phyloP scores from a whole-genome alignment of 2,888 invertebrate species.

The Dryobota labecula region DNA sequence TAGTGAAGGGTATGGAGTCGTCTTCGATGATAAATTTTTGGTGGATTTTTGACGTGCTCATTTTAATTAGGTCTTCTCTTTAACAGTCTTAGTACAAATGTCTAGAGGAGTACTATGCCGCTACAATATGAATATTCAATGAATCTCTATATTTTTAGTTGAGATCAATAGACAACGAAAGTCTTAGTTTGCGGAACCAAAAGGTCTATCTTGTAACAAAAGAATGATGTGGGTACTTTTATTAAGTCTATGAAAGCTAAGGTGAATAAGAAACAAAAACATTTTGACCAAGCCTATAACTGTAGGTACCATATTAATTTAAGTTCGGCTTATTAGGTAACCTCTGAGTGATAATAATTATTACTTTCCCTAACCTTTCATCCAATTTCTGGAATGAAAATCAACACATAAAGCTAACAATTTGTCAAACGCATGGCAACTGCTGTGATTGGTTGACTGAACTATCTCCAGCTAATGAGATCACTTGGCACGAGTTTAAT shows the following conservation, averaged over 20 bases:
- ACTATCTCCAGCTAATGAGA: background rate
- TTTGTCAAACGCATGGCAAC: background rate
- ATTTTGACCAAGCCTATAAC: background rate
- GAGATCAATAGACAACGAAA: background rate
- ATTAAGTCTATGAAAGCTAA: background rate
- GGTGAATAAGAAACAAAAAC: background rate
- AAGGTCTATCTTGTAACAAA: background rate
- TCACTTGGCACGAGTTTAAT: background rate
- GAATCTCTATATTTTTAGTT: background rate
- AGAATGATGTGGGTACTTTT: too few relatives aligned
- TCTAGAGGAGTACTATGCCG: background rate
- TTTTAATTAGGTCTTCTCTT: background rate
- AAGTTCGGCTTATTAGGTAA: background rate
- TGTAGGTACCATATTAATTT: background rate
- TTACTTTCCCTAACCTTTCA: background rate
- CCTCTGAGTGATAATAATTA: background rate
- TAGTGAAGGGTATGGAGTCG: conserved; percentile 64
- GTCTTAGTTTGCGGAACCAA: background rate
- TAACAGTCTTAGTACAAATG: background rate
- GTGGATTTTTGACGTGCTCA: background rate
- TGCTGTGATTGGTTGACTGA: background rate
- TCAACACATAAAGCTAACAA: background rate
- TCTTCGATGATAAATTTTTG: background rate
- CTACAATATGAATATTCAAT: background rate
- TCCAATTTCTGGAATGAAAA: background rate